A percentile compares a stretch with the other conserved stretches of the same genome.
Evolutionary conservation across 2,797 vertebrate genomes (phyloP).

Genomic region (Platyrinchus mystaceus): DNA sequence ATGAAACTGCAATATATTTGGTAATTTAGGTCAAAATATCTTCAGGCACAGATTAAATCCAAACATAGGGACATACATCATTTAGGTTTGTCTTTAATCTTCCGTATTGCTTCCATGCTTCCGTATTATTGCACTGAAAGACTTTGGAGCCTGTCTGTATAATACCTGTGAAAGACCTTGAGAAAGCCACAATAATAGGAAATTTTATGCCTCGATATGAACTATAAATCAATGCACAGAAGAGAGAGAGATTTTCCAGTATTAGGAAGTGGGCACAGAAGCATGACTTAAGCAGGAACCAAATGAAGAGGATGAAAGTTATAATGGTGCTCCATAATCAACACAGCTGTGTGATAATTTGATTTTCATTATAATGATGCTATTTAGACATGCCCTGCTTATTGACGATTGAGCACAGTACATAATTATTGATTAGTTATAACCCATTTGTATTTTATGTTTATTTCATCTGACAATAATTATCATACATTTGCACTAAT

Average conservation of each 20-base stretch:
- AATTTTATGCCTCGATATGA: conserved; percentile 33
- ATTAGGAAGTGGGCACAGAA: conserved; percentile 17
- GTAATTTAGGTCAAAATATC: conserved; percentile 70
- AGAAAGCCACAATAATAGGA: conserved; percentile 52
- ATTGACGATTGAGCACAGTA: conserved; percentile 51
- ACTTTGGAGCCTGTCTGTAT: conserved; percentile 18
- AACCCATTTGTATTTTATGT: conserved; percentile 64
- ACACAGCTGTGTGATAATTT: conserved; percentile 70
- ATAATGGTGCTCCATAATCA: conserved; percentile 69
- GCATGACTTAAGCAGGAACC: conserved; percentile 48
- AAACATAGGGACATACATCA: conserved; percentile 46
- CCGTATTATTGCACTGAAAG: conserved; percentile 36
- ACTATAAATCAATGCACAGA: conserved; percentile 30
- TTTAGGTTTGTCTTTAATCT: conserved; percentile 72
- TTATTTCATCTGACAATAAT: conserved; percentile 57
- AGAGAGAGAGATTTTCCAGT: not conserved
- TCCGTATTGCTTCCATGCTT: conserved; percentile 9
- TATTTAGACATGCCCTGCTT: conserved; percentile 54
- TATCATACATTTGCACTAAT: conserved; percentile 56
- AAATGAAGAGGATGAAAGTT: conserved; percentile 46
- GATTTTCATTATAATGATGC: conserved; percentile 67
- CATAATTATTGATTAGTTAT: conserved; percentile 72
- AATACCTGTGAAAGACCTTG: conserved; percentile 61
- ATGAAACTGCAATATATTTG: conserved; percentile 61
- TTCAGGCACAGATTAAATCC: conserved; percentile 70